Evolutionary conservation across 2,888 invertebrate genomes (phyloP), one percentile per base, ranked within the genome.

Genomic region (Cryptosula pallasiana): DNA sequence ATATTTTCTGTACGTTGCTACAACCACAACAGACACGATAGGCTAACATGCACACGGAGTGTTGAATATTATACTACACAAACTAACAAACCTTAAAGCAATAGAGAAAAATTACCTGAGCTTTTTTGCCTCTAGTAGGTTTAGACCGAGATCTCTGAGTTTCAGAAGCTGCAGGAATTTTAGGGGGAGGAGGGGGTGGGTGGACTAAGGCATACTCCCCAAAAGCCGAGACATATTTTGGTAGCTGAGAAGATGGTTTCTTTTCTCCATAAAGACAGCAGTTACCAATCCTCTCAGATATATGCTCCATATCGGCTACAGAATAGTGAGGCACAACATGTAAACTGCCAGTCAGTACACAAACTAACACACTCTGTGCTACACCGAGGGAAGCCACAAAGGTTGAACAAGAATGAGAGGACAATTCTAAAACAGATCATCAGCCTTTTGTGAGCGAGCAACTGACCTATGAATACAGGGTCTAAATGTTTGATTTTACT

Each of bases 401-500:
- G n/a, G n/a, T n/a, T n/a, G n/a, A n/a, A n/a, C n/a, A n/a, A n/a
- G n/a, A n/a, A n/a, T n/a, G n/a, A n/a, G n/a, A n/a, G n/a, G n/a
- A n/a, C n/a, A n/a, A n/a, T n/a, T n/a, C n/a, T n/a, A n/a, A n/a
- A n/a, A n/a, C n/a, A n/a, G n/a, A n/a, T n/a, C n/a, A n/a, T n/a
- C n/a, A n/a, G n/a, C n/a, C n/a, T n/a, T n/a, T n/a, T n/a, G n/a
- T n/a, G 9, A 45, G 45, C n/a, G 57, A 32, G 13, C 20, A 29
- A 63, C 32, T 3, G 2, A 63, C 63, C 63, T 25, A 63, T 63
- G n/a, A 63, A 63, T 13, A 63, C 27, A 16, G 63, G 63, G 27
- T 63, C 63, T 32, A 63, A 32, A 63, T 63, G 63, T 63, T 63
- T 63, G 27, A 63, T 63, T 63, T 63, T 63, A 32, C 63, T 63